Percentiles rank a stretch among this genome's conserved stretches.
These are phyloP conservation scores for Sisyra nigra DNA, from an alignment of 2,888 invertebrate species.

Conservation along the genomic window DNA sequence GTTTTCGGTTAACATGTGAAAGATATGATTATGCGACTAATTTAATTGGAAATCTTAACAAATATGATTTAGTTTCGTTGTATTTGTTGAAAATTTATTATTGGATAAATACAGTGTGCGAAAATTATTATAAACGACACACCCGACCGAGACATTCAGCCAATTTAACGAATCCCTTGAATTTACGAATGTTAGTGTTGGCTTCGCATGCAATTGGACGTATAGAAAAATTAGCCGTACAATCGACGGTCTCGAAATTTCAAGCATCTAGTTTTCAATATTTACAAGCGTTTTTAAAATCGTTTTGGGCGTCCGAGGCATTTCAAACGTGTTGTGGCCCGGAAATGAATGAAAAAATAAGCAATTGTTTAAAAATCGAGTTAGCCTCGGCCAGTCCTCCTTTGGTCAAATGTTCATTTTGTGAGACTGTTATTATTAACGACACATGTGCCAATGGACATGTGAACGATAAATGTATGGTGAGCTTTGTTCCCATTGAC, in stretches of 20 bases:
- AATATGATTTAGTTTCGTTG: constrained; percentile 1
- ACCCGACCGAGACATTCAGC: not conserved
- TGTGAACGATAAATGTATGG: not conserved
- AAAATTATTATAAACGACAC: too few species aligned
- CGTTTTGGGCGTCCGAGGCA: not conserved
- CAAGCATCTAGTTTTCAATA: not conserved
- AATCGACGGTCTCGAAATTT: not conserved
- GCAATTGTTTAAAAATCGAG: not conserved
- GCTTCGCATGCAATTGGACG: not conserved
- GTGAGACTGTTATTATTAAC: not conserved
- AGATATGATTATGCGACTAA: not conserved
- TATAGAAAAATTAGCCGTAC: not conserved
- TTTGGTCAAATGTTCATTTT: not conserved
- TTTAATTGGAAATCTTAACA: not conserved
- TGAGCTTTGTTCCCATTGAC: not conserved
- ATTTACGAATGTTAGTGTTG: not conserved
- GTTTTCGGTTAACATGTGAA: not conserved
- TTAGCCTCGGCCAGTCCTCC: too few species aligned
- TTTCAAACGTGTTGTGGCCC: not conserved
- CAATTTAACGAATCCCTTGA: not conserved
- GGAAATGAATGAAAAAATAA: not conserved
- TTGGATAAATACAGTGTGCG: not conserved
- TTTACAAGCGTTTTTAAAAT: not conserved
- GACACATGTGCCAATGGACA: not conserved
- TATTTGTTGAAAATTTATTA: constrained; percentile 2